These are phyloP conservation scores for Grammomys surdaster DNA, from an alignment of 2,113 vertebrate genomes.

Conservation along the genomic window DNA sequence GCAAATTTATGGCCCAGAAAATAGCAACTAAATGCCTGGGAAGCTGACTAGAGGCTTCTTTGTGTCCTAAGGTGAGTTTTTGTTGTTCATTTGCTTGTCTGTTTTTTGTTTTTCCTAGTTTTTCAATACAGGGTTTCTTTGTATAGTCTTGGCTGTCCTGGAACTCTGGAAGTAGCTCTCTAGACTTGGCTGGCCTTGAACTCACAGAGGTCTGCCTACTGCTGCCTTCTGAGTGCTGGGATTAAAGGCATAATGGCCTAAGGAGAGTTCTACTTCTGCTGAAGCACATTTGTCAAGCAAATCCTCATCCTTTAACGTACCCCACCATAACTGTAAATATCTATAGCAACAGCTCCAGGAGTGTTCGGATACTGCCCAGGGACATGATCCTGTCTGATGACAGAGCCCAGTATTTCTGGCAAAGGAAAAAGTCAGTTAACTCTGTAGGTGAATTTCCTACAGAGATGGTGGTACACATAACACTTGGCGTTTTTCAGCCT, in stretches of 20 bases:
- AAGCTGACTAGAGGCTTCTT: not conserved
- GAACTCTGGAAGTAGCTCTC: not conserved
- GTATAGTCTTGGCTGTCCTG: not conserved
- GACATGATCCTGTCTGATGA: not conserved
- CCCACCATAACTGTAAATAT: accelerated
- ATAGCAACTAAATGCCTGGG: not conserved
- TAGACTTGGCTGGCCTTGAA: not conserved
- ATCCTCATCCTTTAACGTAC: not conserved
- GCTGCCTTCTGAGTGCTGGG: not conserved
- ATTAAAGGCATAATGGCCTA: not conserved
- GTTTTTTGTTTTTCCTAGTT: not conserved
- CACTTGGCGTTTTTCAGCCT: not conserved
- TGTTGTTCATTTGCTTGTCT: not conserved
- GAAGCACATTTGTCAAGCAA: accelerated
- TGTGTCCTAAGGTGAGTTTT: slow-evolving; percentile 67
- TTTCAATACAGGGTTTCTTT: not conserved
- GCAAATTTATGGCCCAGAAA: not conserved
- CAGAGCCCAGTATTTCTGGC: not conserved
- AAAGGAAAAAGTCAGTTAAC: not conserved
- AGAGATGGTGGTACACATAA: too few species aligned
- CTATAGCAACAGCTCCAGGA: accelerated
- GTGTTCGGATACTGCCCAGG: not conserved
- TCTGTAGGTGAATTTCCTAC: not conserved
- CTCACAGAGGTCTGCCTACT: not conserved
- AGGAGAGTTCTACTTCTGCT: slow-evolving; percentile 64